A percentile compares a stretch with the other conserved stretches of the same genome.
Evolutionary conservation across 2,888 invertebrate species (phyloP).

Genomic region (Conomelus anceps): DNA sequence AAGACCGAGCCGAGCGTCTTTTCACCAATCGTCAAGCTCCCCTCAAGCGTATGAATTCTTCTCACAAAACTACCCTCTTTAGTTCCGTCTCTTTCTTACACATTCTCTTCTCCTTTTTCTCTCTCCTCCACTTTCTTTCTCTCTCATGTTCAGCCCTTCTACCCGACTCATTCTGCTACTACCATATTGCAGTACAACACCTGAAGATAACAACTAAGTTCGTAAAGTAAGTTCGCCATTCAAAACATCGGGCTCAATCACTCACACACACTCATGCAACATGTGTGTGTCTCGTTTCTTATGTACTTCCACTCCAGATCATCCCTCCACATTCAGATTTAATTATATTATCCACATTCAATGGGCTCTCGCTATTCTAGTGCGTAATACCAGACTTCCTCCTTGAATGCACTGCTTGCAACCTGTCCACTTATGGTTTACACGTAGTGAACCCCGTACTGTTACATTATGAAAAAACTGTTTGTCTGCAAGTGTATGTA

Average conservation of each 20-base stretch:
- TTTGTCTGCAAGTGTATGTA: not conserved
- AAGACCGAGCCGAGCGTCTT: not conserved
- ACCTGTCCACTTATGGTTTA: not conserved
- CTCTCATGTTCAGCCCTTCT: not conserved
- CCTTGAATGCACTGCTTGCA: not conserved
- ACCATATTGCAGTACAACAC: not conserved
- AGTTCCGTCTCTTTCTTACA: not conserved
- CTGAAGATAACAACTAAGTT: not conserved
- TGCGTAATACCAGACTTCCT: not conserved
- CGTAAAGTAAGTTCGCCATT: not conserved
- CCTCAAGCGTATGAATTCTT: not conserved
- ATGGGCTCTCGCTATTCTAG: not conserved
- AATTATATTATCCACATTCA: not conserved
- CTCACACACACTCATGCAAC: not conserved
- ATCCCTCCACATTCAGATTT: not conserved
- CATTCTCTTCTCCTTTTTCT: not conserved
- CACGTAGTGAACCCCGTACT: not conserved
- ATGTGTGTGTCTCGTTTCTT: not conserved
- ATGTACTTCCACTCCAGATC: not conserved
- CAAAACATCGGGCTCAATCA: not conserved
- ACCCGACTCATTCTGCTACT: not conserved
- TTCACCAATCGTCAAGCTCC: not conserved
- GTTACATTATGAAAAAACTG: not conserved
- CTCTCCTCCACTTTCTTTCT: not conserved
- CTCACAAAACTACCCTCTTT: not conserved